These are phyloP conservation scores for Notolabrus celidotus DNA, from an alignment of 2,797 vertebrate species.

Conservation along the genomic window DNA sequence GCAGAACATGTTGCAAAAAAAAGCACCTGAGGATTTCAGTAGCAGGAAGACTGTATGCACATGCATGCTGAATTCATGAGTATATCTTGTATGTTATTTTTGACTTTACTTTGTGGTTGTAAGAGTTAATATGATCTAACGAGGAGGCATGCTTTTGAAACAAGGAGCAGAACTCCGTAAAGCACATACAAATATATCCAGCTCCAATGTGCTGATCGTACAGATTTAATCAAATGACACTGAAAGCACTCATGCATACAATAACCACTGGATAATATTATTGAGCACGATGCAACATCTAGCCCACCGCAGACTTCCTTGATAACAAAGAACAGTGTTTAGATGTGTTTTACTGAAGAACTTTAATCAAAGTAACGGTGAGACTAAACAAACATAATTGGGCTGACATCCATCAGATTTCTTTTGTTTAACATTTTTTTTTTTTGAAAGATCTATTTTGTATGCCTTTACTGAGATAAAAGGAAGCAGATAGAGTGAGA, in stretches of 20 bases:
- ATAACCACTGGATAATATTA: constrained; percentile 2
- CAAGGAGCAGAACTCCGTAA: not conserved
- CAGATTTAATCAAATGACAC: not conserved
- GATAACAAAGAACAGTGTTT: no score
- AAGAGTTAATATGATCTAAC: constrained; percentile 14
- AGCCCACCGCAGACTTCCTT: not conserved
- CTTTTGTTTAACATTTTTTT: no score
- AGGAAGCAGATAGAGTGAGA: no score
- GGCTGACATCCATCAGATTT: no score
- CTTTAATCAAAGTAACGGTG: no score
- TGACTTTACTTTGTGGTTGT: not conserved
- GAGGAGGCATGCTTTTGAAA: not conserved
- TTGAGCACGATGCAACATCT: not conserved
- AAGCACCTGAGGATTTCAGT: not conserved
- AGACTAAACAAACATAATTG: no score
- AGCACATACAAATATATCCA: not conserved
- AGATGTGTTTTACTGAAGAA: not conserved
- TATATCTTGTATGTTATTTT: not conserved
- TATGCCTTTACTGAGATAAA: no score
- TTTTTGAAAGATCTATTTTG: no score
- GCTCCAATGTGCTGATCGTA: not conserved
- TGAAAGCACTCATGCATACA: not conserved
- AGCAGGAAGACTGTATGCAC: not conserved
- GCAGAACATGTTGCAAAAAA: not conserved
- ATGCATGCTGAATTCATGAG: not conserved